Conservation (phyloP, 1,140 invertebrate genomes). For the Panagrolaimus sp. region DNA sequence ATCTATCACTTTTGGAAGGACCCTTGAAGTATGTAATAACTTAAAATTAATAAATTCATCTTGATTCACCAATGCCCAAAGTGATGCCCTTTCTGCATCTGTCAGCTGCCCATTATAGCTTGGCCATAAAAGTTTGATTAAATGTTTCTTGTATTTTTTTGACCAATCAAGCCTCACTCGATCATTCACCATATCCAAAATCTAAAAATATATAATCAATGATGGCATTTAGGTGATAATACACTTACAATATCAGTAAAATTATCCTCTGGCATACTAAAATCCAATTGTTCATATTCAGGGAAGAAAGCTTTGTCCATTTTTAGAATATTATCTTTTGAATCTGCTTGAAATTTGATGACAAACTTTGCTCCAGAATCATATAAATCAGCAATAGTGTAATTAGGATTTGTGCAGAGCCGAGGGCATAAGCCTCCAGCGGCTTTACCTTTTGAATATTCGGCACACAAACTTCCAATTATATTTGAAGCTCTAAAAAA, state of each 20-base stretch:
- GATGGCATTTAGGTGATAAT: conserved; percentile 16
- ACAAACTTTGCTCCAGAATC: conserved; percentile 50
- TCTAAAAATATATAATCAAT: conserved; percentile 31
- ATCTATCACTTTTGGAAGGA: conserved; percentile 48
- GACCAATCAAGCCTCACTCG: conserved; percentile 54
- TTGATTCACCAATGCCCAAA: conserved; percentile 57
- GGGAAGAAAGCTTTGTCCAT: conserved; percentile 25
- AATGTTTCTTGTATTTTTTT: conserved; percentile 43
- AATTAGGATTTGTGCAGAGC: conserved; percentile 46
- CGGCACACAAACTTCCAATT: conserved; percentile 39
- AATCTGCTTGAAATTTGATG: conserved; percentile 34
- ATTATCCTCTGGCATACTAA: conserved; percentile 40
- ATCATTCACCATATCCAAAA: conserved; percentile 56
- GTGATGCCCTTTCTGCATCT: conserved; percentile 45
- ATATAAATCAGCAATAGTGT: conserved; percentile 47
- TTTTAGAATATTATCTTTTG: conserved; percentile 45
- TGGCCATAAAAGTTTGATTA: conserved; percentile 52
- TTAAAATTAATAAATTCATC: conserved; percentile 39
- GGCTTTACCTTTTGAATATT: conserved; percentile 35
- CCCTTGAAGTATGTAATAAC: conserved; percentile 23
- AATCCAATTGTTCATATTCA: conserved; percentile 44
- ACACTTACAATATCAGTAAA: conserved; percentile 46
- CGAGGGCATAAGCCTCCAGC: conserved; percentile 47
- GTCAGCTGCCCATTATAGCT: conserved; percentile 31
- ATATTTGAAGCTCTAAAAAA: conserved; percentile 48